Evolutionary conservation across 35 echinoderm and acorn worm genomes (phyloP).

Genomic region (Ophioderma brevispina): DNA sequence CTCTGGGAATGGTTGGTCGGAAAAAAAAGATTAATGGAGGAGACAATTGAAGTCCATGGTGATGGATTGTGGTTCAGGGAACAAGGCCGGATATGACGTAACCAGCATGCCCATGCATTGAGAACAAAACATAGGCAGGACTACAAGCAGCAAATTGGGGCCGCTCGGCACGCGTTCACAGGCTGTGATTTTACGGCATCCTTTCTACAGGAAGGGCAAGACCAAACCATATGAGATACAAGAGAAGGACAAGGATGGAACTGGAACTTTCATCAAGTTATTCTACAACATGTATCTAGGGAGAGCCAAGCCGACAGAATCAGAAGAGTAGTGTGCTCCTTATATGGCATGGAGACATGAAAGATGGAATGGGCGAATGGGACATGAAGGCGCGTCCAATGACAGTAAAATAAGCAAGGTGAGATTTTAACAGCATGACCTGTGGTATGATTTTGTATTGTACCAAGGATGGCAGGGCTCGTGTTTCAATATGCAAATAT

Average conservation of each 20-base stretch:
- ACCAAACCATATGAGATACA: background rate
- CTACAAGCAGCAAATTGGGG: constrained; percentile 47
- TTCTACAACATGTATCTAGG: background rate
- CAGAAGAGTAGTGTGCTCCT: background rate
- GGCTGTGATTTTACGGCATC: constrained; percentile 73
- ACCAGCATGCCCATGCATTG: constrained; percentile 44
- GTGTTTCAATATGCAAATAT: no score
- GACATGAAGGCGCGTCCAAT: background rate
- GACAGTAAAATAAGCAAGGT: constrained; percentile 20
- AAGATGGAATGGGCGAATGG: background rate
- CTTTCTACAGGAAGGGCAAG: constrained; percentile 47
- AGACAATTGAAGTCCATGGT: constrained; percentile 2
- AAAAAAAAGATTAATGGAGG: constrained; percentile 46
- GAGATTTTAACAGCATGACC: no score
- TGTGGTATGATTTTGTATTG: no score
- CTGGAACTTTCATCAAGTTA: background rate
- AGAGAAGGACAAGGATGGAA: background rate
- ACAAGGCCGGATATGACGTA: constrained; percentile 58
- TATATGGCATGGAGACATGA: background rate
- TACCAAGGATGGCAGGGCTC: no score
- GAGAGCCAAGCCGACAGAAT: background rate
- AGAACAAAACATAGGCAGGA: constrained; percentile 34
- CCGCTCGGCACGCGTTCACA: constrained; percentile 73
- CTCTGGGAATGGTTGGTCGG: constrained; percentile 37
- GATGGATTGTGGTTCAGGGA: constrained; percentile 68